phyloP scores from a whole-genome alignment of 2,113 vertebrate genomes.

The Polyodon spathula region DNA sequence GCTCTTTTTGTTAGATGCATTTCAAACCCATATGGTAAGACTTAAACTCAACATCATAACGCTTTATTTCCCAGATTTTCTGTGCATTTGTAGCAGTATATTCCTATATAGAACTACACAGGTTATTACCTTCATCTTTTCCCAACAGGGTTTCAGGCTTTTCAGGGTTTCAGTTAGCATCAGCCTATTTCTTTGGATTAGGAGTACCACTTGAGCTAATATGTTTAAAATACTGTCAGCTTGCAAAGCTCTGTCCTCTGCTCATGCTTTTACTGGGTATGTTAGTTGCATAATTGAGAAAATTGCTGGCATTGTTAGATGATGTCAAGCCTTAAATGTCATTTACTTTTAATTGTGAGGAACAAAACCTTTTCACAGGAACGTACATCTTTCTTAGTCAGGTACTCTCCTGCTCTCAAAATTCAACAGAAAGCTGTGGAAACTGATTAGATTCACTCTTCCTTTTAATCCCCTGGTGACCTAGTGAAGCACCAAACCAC shows the following conservation, averaged over 20 bases:
- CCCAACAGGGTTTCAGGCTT: neutral
- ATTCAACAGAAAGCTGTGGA: constrained; percentile 11
- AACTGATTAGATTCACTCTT: constrained; percentile 37
- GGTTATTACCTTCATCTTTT: constrained; percentile 10
- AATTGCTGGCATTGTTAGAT: too few species aligned
- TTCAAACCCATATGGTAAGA: too few species aligned
- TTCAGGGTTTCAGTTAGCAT: constrained; percentile 12
- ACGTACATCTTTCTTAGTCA: too few species aligned
- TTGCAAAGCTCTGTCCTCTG: neutral
- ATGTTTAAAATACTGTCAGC: neutral
- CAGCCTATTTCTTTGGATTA: neutral
- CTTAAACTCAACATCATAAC: too few species aligned
- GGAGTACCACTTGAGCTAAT: neutral
- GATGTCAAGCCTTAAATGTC: too few species aligned
- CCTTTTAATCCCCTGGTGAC: constrained; percentile 46
- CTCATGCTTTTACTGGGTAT: neutral
- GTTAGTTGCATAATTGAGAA: too few species aligned
- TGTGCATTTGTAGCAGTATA: too few species aligned
- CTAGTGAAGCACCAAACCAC: constrained; percentile 43
- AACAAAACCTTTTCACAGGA: too few species aligned
- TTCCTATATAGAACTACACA: constrained; percentile 9
- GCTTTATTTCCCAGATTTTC: too few species aligned
- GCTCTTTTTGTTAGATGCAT: too few species aligned
- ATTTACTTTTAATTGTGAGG: too few species aligned
- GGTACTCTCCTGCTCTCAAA: constrained; percentile 23